Evolutionary conservation across 2,888 invertebrate species (phyloP).

Genomic region (Sinhomidia bicolor): DNA sequence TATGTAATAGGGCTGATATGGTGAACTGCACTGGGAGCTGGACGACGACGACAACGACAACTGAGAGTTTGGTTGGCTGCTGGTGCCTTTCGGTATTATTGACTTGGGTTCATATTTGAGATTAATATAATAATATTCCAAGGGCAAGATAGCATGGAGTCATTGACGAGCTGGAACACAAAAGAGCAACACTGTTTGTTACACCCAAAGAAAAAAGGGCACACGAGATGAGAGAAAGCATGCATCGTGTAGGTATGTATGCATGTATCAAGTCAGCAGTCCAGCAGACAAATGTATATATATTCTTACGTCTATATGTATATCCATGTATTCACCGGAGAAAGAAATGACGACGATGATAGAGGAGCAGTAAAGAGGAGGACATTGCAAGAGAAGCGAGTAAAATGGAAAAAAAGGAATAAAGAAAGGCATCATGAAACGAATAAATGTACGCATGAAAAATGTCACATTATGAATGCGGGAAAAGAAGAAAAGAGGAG

Average conservation of each 20-base stretch:
- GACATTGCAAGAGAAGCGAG: not conserved
- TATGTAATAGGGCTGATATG: conserved; percentile 24
- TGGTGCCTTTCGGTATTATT: conserved; percentile 43
- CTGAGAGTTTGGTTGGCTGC: no score
- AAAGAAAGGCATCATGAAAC: conserved; percentile 30
- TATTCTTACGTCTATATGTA: no score
- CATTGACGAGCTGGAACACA: conserved; percentile 46
- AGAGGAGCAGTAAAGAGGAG: not conserved
- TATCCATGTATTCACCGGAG: not conserved
- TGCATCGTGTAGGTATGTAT: not conserved
- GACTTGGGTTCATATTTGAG: conserved; percentile 48
- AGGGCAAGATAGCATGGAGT: conserved; percentile 37
- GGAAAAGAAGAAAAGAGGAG: conserved; percentile 29
- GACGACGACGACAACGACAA: not conserved
- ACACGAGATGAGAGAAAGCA: not conserved
- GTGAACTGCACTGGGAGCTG: not conserved
- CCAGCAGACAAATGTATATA: not conserved
- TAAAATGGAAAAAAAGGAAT: not conserved
- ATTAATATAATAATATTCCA: conserved; percentile 62
- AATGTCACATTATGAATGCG: conserved; percentile 65
- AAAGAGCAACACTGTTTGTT: conserved; percentile 38
- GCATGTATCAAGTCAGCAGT: not conserved
- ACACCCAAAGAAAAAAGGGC: not conserved
- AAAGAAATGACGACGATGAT: conserved; percentile 3
- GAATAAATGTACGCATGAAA: conserved; percentile 57